phyloP scores from a whole-genome alignment of 2,113 vertebrate species.

The Lontra canadensis region DNA sequence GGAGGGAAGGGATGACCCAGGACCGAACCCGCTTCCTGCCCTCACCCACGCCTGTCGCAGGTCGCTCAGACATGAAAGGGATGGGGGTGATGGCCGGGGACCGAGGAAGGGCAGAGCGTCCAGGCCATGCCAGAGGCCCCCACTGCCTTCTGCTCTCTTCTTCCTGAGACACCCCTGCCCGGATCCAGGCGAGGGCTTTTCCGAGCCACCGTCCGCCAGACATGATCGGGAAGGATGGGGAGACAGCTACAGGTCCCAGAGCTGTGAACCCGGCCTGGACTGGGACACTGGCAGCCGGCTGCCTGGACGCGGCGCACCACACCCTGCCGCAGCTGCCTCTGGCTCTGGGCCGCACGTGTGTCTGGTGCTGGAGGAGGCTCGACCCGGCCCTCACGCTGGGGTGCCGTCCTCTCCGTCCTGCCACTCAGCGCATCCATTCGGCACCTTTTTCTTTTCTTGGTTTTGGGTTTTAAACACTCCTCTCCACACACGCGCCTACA shows the following conservation, averaged over 20 bases:
- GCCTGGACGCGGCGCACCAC: neutral
- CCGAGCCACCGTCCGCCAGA: neutral
- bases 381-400: neutral
- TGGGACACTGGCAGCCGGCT: accelerated
- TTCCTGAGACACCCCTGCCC: neutral
- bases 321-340: neutral
- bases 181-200: neutral
- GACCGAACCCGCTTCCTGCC: neutral
- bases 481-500: neutral
- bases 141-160: neutral
- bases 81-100: too few relatives aligned
- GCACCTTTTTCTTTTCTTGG: neutral
- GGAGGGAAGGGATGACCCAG: neutral
- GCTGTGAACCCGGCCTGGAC: neutral
- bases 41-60: accelerated
- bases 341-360: neutral
- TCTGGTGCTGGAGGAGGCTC: neutral
- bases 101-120: neutral
- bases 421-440: neutral
- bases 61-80: neutral
- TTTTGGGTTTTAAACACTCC: neutral
- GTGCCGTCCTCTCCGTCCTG: neutral
- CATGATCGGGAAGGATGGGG: neutral
- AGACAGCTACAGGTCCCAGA: neutral
- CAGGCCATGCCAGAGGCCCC: neutral